Evolutionary conservation across 2,797 vertebrate genomes (phyloP), one percentile per base, ranked within the genome.

Genomic region (Falco cherrug): DNA sequence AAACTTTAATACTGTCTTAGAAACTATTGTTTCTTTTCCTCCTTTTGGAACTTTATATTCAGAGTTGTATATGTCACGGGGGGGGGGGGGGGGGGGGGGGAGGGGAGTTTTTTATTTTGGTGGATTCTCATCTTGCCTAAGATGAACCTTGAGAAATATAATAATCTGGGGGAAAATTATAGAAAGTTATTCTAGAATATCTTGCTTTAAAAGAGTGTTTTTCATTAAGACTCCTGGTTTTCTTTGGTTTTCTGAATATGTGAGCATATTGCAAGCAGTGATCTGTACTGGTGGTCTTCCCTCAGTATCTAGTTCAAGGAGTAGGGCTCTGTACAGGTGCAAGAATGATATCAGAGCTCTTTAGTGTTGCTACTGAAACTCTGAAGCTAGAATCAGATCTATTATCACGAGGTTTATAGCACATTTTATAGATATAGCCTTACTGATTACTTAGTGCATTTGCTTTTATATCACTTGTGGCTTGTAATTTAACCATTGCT

Each of bases 261-360:
- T 45, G 31, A 74, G 22, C 0, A 0, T 59, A 35, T 51, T 8
- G 4, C 16, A 33, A 37, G 15, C 16, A 37, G 10, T 12, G 18
- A 3, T 64, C 14, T 41, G 11, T 75, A 19, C 26, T 35, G 17
- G 4, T 61, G 1, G 1, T 90, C 29, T 73, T 56, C 7, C 39
- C 2, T 24, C 24, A 35, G 5, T 51, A 9, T 51, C 15, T 50
- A 8, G 26, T 56, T 84, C 19, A 31, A 73, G 43, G 37, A 31
- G 5, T 3, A 60, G 26, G 16, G 5, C 16, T 76, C 24, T 79
- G 9, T 76, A 33, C 10, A 19, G 13, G 13, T n/a, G 2, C 0
- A 6, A 26, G 18, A 31, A 18, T 18, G 16, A 24, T 56, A 39
- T 13, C 5, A 48, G 48, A 64, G 5, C 31, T 76, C 17, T 87